Percentiles rank a stretch among this genome's conserved stretches.
phyloP scores from a whole-genome alignment of 2,888 invertebrate species.

The Caenorhabditis sp. region DNA sequence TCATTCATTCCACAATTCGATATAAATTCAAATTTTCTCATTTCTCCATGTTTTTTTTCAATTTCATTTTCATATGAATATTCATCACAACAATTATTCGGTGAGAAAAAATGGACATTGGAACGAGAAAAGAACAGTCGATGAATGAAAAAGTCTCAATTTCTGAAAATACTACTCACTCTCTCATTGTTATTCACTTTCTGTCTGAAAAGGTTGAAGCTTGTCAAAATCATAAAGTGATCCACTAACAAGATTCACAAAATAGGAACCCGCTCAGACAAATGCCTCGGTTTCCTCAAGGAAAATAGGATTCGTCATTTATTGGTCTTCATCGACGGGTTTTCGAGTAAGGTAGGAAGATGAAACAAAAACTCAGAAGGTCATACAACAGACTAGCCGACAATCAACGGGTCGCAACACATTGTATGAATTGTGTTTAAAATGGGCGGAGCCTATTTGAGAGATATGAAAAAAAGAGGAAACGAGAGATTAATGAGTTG shows the following conservation, averaged over 20 bases:
- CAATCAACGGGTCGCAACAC: conserved; percentile 17
- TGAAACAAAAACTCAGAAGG: conserved; percentile 3
- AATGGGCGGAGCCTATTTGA: neutral
- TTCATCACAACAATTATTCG: too few relatives aligned
- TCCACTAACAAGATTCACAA: neutral
- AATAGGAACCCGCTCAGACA: conserved; percentile 41
- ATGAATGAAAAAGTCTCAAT: too few relatives aligned
- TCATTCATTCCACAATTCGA: neutral
- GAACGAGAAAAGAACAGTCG: too few relatives aligned
- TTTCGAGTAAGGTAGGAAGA: conserved; percentile 51
- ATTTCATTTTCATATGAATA: too few relatives aligned
- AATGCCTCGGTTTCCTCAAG: conserved; percentile 51
- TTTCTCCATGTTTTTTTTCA: neutral
- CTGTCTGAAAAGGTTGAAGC: too few relatives aligned
- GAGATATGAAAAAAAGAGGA: too few relatives aligned
- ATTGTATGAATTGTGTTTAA: conserved; percentile 10
- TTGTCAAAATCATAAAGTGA: too few relatives aligned
- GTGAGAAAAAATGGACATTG: too few relatives aligned
- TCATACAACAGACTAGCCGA: conserved; percentile 7
- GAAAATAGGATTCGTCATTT: conserved; percentile 51
- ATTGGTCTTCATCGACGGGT: conserved; percentile 52
- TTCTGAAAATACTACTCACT: too few relatives aligned
- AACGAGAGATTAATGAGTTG: too few relatives aligned
- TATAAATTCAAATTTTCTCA: neutral
- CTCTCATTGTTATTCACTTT: too few relatives aligned